Percentiles rank a stretch among this genome's conserved stretches.
Evolutionary conservation across 2,888 invertebrate genomes (phyloP).

Genomic region (Coremacera marginata): DNA sequence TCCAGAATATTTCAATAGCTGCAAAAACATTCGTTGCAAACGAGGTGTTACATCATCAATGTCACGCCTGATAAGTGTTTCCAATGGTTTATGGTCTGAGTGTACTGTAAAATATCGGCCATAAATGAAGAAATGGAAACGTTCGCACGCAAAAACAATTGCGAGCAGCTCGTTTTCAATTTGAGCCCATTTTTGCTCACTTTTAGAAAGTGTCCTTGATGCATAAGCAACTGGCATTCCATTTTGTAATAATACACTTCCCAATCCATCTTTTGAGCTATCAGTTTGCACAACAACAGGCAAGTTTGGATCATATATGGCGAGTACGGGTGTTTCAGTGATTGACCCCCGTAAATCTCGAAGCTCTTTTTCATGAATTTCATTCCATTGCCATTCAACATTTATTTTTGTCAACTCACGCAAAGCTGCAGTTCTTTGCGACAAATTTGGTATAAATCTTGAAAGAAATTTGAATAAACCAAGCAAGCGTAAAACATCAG

Average conservation of each 20-base stretch:
- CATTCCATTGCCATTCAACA: neutral
- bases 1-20: no score
- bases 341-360: neutral
- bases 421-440: no score
- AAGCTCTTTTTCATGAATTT: neutral
- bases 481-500: neutral
- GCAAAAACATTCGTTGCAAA: constrained; percentile 55
- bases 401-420: neutral
- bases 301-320: neutral
- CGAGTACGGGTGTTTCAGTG: neutral
- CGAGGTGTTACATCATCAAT: constrained; percentile 55
- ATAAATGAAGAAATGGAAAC: constrained; percentile 57
- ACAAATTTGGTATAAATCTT: no score
- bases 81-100: no score
- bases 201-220: constrained; percentile 32
- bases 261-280: no score
- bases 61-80: constrained; percentile 53
- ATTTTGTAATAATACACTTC: no score
- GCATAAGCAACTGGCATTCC: no score
- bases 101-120: no score
- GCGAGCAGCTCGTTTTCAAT: constrained; percentile 51
- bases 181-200: constrained; percentile 46
- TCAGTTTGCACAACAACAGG: neutral
- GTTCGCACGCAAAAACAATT: constrained; percentile 57
- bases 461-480: no score